Percentiles rank a stretch among this genome's conserved stretches.
These are phyloP conservation scores for Nanorana parkeri DNA, from an alignment of 2,113 vertebrate species.

Conservation along the genomic window DNA sequence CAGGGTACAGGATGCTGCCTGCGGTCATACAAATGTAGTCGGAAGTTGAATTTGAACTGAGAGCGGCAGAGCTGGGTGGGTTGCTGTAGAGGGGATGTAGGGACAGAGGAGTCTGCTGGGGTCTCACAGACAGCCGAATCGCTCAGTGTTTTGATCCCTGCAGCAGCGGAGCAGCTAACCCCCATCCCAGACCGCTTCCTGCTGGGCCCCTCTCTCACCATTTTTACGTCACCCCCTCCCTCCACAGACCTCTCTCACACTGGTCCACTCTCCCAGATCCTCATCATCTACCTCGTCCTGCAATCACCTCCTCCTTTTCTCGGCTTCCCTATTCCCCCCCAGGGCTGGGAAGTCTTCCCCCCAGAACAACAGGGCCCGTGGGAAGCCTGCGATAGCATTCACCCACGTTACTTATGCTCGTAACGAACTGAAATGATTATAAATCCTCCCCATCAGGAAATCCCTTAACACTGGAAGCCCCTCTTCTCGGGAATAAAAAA, in stretches of 20 bases:
- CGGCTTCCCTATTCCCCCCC: slow-evolving; percentile 22
- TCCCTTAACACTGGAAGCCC: slow-evolving; percentile 36
- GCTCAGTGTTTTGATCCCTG: background rate
- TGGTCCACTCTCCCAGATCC: slow-evolving; percentile 20
- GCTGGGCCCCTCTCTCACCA: slow-evolving; percentile 27
- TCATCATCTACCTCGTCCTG: slow-evolving; percentile 29
- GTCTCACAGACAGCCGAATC: background rate
- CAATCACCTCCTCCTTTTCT: slow-evolving; percentile 2
- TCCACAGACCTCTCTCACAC: slow-evolving; percentile 48
- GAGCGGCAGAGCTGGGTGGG: background rate
- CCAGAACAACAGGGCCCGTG: slow-evolving; percentile 49
- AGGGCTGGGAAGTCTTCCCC: slow-evolving; percentile 49
- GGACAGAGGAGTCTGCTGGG: slow-evolving; percentile 22
- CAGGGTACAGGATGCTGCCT: too few species aligned
- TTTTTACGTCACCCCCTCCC: slow-evolving; percentile 15
- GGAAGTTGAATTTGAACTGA: too few species aligned
- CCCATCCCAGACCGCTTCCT: slow-evolving; percentile 1
- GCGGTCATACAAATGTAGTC: too few species aligned
- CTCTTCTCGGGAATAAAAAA: background rate
- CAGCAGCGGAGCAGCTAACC: slow-evolving; percentile 4
- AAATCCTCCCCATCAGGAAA: slow-evolving; percentile 28
- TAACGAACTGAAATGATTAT: slow-evolving; percentile 23
- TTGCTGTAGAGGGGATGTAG: slow-evolving; percentile 6
- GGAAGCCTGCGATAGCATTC: slow-evolving; percentile 41
- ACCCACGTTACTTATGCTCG: slow-evolving; percentile 41